These are phyloP conservation scores for Pentalonia nigronervosa DNA, from an alignment of 1,140 invertebrate genomes.

Conservation along the genomic window DNA sequence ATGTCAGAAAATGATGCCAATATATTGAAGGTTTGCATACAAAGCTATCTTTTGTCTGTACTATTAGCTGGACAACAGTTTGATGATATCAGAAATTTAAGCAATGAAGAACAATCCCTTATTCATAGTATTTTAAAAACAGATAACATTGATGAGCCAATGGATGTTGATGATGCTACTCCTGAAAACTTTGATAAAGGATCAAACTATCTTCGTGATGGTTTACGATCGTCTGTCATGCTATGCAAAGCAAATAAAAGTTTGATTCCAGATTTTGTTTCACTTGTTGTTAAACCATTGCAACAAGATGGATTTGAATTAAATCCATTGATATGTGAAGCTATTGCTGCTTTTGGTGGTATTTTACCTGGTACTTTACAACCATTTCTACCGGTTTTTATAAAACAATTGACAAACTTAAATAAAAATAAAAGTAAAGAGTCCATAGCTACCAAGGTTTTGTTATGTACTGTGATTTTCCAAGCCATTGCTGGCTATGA, in stretches of 20 bases:
- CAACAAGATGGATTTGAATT: constrained; percentile 28
- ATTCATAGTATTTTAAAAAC: background rate
- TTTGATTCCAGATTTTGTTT: constrained; percentile 33
- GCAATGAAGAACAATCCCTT: background rate
- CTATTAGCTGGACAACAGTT: background rate
- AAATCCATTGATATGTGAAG: constrained; percentile 53
- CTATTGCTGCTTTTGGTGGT: constrained; percentile 42
- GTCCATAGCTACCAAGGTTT: constrained; percentile 65
- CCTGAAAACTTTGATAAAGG: background rate
- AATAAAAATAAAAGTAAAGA: constrained; percentile 30
- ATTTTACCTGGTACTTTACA: constrained; percentile 42
- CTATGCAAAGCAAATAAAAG: constrained; percentile 51
- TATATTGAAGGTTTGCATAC: constrained; percentile 11
- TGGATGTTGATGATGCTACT: background rate
- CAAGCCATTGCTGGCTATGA: constrained; percentile 75
- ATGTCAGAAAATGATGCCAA: constrained; percentile 16
- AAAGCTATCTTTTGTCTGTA: constrained; percentile 51
- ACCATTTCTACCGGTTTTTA: constrained; percentile 65
- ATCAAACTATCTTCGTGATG: constrained; percentile 38
- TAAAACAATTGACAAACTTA: constrained; percentile 66
- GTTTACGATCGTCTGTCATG: constrained; percentile 44
- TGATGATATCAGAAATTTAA: background rate
- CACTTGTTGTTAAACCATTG: constrained; percentile 40
- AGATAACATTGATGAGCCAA: background rate
- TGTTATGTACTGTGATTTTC: constrained; percentile 82